Evolutionary conservation across 2,113 vertebrate species (phyloP), one percentile per base, ranked within the genome.

Genomic region (Scophthalmus maximus): DNA sequence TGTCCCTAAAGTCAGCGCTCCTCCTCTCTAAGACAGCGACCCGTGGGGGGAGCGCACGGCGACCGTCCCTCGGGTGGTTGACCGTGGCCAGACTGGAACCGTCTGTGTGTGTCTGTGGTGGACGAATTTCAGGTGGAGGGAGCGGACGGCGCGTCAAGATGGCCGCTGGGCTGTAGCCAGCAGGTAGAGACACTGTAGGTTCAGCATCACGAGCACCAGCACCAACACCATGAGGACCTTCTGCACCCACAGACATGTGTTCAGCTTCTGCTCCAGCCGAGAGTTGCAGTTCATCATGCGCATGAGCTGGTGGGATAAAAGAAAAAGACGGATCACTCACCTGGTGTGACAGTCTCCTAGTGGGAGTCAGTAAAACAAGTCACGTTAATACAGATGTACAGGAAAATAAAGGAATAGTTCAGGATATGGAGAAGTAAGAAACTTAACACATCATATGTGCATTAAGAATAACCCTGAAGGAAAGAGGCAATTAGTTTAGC

Each of bases 181-280:
- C 63, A 92, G 67, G 88, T 93, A 95, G 70, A 96, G 88, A 62
- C 90, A 91, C 86, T 93, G 94, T 66, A 94, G 87, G 91, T 92
- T 93, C 56, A 96, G 84, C 78, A 89, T 89, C 89, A 96, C 62
- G 18, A 94, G 94, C 22, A 97, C 32, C 53, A 95, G 67, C 30
- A 95, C 92, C 87, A 98, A 69, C 65, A 87, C 82, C 18, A 92
- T 63, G 10, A 96, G 92, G 60, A 98, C 85, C 87, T 97, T 96
- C 86, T 98, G 97, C 65, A 95, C 88, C 96, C 96, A 97, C 81
- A 98, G 68, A 87, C 95, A 97, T 23, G 26, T 77, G 40, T 95
- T 93, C 86, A 99, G 87, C 89, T 95, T 95, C 84, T 95, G 95
- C 83, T 98, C 96, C 88, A 98, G 88, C 70, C 94, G 93, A 17